Evolutionary conservation across 2,888 invertebrate species (phyloP), one percentile per base, ranked within the genome.

Genomic region (Meiosimyza platycephala): DNA sequence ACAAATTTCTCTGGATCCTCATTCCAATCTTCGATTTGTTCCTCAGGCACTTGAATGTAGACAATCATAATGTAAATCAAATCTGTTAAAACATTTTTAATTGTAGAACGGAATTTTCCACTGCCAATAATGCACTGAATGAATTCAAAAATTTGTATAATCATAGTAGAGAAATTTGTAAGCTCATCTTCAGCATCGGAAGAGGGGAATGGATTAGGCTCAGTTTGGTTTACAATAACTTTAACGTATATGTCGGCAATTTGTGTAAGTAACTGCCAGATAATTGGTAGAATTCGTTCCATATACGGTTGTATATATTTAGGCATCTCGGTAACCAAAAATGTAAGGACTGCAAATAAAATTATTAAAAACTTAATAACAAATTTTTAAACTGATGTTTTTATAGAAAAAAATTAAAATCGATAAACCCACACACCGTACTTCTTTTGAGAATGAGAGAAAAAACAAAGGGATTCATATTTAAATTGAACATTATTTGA

Each of bases 11-110:
- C 91, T 0, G 91, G 90, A 85, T 90, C 91, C 22, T 88, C 88
- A 57, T 88, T 88, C 92, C 92, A 93, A 54, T 89, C 83, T 74
- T 90, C 88, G 55, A 90, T 89, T 87, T 92, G 92, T 75, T 92
- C 92, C 76, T 92, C 90, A 1, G 92, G 91, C 72, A 93, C 91
- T 87, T 93, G 92, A 88, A 92, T 92, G 79, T 92, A 93, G 18
- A 92, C 88, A 67, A 93, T 89, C 63, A 91, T 87, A 75, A 92
- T 92, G 80, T 92, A 92, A 72, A 92, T 88, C 11, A 93, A 86
- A 80, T 93, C 91, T 28, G 90, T 88, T 65, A 92, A 82, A 1
- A 91, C 90, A 79, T 89, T 90, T 78, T 90, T 90, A 13, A 93
- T 88, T 12, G 89, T 88, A 70, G 86, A 86, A 11, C 89, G 88